Base-by-base conservation (phyloP, 2,888 invertebrate genomes). In the Dilophus febrilis region DNA sequence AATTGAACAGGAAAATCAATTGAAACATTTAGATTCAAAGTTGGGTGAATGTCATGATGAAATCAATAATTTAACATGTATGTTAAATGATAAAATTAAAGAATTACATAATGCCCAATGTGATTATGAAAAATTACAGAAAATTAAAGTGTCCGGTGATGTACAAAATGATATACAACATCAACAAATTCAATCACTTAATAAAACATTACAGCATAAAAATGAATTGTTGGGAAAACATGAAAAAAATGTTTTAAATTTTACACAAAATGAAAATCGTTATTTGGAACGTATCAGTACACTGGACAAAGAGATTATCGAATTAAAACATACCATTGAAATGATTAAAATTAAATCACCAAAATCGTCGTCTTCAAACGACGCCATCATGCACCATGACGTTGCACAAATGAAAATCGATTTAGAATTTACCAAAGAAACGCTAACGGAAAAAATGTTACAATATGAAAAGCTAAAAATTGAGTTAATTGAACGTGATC, bases 391-490 rank as follows among this genome's bases (percentile, higher is more conserved):
- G 3, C 3, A 16, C 8, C 32, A 37, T 4, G 65, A 68, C 44
- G 43, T 68, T 2, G 64, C 65, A 46, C 46, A 56, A 7, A 45
- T 67, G 14, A 66, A 64, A 5, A 60, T 64, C 3, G 55, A 67
- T 45, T 46, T 68, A 1, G 65, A 65, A 47, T 69, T 70, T 46
- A 66, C 64, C 44, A 70, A 66, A 48, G 68, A 63, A 2, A 72
- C 66, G 42, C 48, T 63, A 1, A 56, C 57, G 17, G 58, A 62
- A 31, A 60, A 59, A 14, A 61, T 64, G 19, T 48, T 63, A 8
- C 53, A 53, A 7, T 64, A 65, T 44, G 52, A 61, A 11, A 61
- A 59, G 33, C 53, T 52, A 29, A 53, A 59, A n/a, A 54, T 54
- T 32, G 55, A 56, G 28, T 53, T 57, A 19, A 54, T 64, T 14